Evolutionary conservation across 2,113 vertebrate genomes (phyloP), one percentile per base, ranked within the genome.

Genomic region (Grus americana): DNA sequence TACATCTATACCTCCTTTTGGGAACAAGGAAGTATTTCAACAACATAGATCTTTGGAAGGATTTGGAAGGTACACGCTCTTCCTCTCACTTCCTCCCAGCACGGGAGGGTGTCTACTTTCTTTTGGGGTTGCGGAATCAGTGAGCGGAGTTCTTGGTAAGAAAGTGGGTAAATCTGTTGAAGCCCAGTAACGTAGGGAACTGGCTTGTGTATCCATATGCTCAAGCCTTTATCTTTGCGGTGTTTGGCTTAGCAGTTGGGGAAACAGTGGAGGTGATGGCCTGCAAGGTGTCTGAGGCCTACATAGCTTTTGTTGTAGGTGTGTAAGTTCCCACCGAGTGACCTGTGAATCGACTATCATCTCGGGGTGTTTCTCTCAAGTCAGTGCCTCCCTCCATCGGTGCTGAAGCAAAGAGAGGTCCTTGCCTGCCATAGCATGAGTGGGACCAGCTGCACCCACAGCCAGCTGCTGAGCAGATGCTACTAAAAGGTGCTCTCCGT

Each of bases 391-490:
- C 17, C 26, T 82, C 47, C 82, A 42, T 23, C 0, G 0, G 5
- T 44, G 40, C 63, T 52, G 73, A 66, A 55, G 50, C 46, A 38
- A 54, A 49, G 71, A 93, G 62, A 76, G 19, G 36, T 58, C 63
- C 72, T 49, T 73, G 62, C 54, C 86, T 73, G 54, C 40, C 7
- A 2, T 9, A 88, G 75, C 52, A n/a, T 6, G 40, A 68, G 23
- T 50, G 83, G 71, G 32, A 85, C 34, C 52, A 79, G 86, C 46
- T 71, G 74, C 40, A 52, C 30, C 47, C 70, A 47, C 36, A 78
- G 73, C 12, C 79, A 75, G 50, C 38, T 71, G 70, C n/a, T 4
- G 18, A 57, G 46, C 0, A 0, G 26, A 58, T 0, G 0, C n/a
- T 67, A 6, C n/a, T 63, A 20, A 63, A 85, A 82, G 79, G 30